Evolutionary conservation across 1,140 invertebrate genomes (phyloP).

Genomic region (Trichomalopsis sarcophagae): DNA sequence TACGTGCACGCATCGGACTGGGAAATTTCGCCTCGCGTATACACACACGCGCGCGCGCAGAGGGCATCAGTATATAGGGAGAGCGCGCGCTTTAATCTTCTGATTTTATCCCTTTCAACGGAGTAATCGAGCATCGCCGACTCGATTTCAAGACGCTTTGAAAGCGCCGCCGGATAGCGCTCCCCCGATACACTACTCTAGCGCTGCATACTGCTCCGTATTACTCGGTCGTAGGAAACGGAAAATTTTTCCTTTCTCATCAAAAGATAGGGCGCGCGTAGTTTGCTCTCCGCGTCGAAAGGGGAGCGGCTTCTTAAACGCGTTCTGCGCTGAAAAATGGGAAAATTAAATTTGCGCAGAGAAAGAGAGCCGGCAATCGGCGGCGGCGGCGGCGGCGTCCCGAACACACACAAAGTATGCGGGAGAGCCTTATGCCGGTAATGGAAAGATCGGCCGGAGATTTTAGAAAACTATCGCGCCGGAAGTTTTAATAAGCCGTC

Average conservation of each 20-base stretch:
- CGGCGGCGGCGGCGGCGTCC: too few species aligned
- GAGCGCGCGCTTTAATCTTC: background rate
- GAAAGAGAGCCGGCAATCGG: too few species aligned
- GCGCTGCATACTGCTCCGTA: too few species aligned
- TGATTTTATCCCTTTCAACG: background rate
- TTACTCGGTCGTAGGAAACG: background rate
- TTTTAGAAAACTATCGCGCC: background rate
- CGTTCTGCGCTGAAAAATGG: too few species aligned
- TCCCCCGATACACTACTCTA: too few species aligned
- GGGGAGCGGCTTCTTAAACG: background rate
- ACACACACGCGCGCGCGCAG: background rate
- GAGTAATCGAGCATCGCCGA: slow-evolving; percentile 11
- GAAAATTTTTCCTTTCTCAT: background rate
- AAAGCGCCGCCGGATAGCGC: background rate
- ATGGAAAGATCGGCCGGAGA: background rate
- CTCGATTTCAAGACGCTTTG: background rate
- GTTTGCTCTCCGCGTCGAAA: background rate
- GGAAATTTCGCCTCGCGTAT: background rate
- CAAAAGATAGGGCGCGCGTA: background rate
- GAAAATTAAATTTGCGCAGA: background rate
- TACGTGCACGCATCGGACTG: too few species aligned
- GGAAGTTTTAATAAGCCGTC: background rate
- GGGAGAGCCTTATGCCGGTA: background rate
- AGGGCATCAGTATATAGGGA: background rate
- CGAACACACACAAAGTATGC: too few species aligned